These are phyloP conservation scores for Torymus auratus DNA, from an alignment of 2,888 invertebrate species.

Conservation along the genomic window DNA sequence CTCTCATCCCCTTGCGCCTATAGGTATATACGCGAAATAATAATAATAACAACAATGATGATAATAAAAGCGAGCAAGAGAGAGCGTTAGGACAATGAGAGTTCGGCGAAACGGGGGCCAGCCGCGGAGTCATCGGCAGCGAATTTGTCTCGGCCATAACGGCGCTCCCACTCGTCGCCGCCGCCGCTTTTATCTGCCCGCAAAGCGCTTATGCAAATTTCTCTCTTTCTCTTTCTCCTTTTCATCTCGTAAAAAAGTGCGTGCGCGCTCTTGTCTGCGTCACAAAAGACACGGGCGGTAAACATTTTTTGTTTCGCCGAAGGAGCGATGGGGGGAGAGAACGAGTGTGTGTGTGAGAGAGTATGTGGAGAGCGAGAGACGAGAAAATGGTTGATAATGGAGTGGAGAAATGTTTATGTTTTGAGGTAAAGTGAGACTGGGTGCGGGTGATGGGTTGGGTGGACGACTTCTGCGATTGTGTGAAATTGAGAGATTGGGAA, in stretches of 20 bases:
- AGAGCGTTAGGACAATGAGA: slow-evolving; percentile 9
- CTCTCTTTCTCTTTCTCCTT: slow-evolving; percentile 20
- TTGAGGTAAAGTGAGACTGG: background rate
- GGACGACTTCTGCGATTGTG: no score
- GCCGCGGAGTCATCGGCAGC: slow-evolving; percentile 43
- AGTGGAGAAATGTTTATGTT: background rate
- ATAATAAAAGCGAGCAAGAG: slow-evolving; percentile 1
- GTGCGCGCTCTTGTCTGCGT: slow-evolving; percentile 11
- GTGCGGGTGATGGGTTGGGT: background rate
- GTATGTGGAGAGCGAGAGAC: background rate
- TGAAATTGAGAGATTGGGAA: no score
- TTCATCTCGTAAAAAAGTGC: slow-evolving; percentile 22
- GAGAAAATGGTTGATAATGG: slow-evolving; percentile 8
- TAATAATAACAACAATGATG: no score
- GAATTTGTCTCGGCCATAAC: slow-evolving; percentile 51
- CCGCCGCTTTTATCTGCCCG: slow-evolving; percentile 46
- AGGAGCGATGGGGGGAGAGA: background rate
- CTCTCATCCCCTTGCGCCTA: no score
- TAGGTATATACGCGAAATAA: no score
- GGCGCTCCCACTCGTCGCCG: slow-evolving; percentile 23
- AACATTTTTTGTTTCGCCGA: slow-evolving; percentile 33
- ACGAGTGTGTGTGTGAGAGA: no score
- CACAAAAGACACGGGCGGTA: slow-evolving; percentile 40
- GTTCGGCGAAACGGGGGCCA: slow-evolving; percentile 37
- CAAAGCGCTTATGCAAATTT: slow-evolving; percentile 54